These are phyloP conservation scores for Probosciger aterrimus DNA, from an alignment of 2,113 vertebrate genomes.

Conservation along the genomic window DNA sequence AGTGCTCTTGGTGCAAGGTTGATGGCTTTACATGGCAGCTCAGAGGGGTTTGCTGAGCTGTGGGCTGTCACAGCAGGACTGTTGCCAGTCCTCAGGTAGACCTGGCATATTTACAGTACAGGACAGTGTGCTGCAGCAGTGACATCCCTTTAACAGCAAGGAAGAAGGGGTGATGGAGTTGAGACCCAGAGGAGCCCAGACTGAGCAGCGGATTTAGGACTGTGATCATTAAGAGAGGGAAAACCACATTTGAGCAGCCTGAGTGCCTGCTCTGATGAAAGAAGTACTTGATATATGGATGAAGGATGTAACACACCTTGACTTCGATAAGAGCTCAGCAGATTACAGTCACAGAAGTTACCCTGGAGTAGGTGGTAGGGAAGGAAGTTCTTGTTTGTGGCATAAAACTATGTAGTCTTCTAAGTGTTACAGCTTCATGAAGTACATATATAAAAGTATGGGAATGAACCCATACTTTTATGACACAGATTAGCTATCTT, in stretches of 20 bases:
- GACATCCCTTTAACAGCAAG: neutral
- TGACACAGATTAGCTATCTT: neutral
- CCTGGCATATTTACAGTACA: neutral
- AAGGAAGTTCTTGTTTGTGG: neutral
- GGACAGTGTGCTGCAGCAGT: neutral
- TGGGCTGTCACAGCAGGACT: neutral
- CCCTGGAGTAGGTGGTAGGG: neutral
- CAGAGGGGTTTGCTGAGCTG: neutral
- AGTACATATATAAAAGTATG: neutral
- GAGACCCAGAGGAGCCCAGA: neutral
- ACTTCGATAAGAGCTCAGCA: neutral
- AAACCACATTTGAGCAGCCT: neutral
- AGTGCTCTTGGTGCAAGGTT: neutral
- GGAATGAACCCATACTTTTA: neutral
- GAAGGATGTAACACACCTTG: neutral
- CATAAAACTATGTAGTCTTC: neutral
- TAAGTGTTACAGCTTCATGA: neutral
- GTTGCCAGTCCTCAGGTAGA: neutral
- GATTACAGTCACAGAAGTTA: neutral
- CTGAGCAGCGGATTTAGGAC: neutral
- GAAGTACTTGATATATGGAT: rapidly evolving
- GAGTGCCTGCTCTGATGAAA: neutral
- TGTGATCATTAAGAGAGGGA: neutral
- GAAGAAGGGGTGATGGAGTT: neutral
- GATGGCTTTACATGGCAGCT: neutral